Evolutionary conservation across 1,140 invertebrate genomes (phyloP).

Genomic region (Anastrepha obliqua): DNA sequence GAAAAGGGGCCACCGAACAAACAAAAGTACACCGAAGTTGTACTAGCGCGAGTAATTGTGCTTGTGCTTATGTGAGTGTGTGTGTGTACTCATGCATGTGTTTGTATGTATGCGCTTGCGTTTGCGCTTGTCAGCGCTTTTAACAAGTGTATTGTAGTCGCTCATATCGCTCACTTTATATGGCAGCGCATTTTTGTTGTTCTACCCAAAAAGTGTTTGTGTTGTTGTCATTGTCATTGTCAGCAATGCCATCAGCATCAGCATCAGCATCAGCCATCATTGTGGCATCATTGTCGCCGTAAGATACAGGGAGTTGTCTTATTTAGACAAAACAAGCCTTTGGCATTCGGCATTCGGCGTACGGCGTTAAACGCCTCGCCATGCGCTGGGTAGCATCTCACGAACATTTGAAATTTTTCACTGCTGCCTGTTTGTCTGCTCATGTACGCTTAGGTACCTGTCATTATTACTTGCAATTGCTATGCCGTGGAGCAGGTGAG

Average conservation of each 20-base stretch:
- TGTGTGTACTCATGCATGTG: neutral
- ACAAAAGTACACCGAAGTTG: too few species aligned
- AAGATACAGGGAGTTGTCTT: neutral
- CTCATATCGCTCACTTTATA: neutral
- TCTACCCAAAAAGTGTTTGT: slow-evolving; percentile 4
- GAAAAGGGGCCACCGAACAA: too few species aligned
- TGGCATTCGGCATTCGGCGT: neutral
- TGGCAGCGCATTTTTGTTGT: neutral
- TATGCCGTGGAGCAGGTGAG: slow-evolving; percentile 3
- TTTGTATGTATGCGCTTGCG: neutral
- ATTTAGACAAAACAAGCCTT: slow-evolving; percentile 40
- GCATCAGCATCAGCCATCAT: neutral
- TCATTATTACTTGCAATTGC: slow-evolving; percentile 14
- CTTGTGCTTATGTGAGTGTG: neutral
- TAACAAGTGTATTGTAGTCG: slow-evolving; percentile 40
- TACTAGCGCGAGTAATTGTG: too few species aligned
- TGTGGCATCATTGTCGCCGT: neutral
- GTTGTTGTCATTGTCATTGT: slow-evolving; percentile 40
- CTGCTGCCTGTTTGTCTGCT: slow-evolving; percentile 1
- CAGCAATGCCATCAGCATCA: slow-evolving; percentile 8
- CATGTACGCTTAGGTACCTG: neutral
- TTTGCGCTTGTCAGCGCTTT: slow-evolving; percentile 20
- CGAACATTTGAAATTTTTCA: neutral
- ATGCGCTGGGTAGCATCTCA: neutral
- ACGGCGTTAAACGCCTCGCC: neutral